A percentile compares a stretch with the other conserved stretches of the same genome.
These are phyloP conservation scores for Eilema caniola DNA, from an alignment of 2,888 invertebrate genomes.

Conservation along the genomic window DNA sequence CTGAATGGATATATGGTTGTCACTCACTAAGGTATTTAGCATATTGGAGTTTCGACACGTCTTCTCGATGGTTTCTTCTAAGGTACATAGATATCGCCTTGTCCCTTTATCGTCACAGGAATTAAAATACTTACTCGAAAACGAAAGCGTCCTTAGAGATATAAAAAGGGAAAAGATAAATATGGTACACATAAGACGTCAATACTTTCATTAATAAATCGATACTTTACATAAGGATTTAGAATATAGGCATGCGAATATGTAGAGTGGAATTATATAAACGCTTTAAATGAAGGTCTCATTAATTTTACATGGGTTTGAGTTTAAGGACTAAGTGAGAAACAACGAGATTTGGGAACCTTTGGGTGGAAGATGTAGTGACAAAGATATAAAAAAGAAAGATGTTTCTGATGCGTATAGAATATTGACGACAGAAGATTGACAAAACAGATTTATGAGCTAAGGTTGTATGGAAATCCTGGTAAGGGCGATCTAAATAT, in stretches of 20 bases:
- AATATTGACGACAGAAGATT: too few species aligned
- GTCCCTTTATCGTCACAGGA: background rate
- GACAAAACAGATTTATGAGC: too few species aligned
- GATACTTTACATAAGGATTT: background rate
- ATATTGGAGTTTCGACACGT: background rate
- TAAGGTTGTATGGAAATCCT: too few species aligned
- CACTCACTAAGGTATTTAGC: conserved; percentile 40
- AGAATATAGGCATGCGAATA: background rate
- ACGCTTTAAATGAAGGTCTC: background rate
- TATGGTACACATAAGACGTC: background rate
- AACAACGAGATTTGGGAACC: background rate
- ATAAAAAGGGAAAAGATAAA: background rate
- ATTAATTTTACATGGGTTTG: background rate
- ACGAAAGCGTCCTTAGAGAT: background rate
- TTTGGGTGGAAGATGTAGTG: too few species aligned
- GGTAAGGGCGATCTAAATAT: too few species aligned
- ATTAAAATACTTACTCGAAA: background rate
- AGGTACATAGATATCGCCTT: background rate
- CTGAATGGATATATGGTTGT: conserved; percentile 39
- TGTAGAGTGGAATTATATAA: background rate
- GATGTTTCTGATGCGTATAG: too few species aligned
- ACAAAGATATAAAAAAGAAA: background rate
- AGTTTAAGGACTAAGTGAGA: background rate
- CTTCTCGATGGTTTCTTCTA: background rate
- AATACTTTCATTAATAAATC: background rate